phyloP scores from a whole-genome alignment of 2,113 vertebrate species.

The Caretta caretta region DNA sequence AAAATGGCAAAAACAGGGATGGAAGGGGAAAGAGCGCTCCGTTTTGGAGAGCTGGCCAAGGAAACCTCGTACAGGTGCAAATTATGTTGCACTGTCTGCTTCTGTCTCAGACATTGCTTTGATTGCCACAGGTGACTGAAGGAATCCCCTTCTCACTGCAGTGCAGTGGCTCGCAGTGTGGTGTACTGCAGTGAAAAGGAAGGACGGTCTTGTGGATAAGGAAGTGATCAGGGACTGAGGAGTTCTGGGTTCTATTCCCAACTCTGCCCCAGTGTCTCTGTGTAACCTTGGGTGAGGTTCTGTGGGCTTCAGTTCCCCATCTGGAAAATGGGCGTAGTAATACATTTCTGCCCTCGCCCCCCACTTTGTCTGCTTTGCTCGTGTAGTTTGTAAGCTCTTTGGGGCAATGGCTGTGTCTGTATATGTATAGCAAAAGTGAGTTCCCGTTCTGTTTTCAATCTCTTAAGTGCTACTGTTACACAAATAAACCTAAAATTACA shows the following conservation, averaged over 20 bases:
- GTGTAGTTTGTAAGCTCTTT: neutral
- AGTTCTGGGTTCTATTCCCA: neutral
- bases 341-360: neutral
- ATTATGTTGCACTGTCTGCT: neutral
- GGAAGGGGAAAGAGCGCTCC: neutral
- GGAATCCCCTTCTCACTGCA: neutral
- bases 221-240: neutral
- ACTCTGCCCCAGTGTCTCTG: neutral
- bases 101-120: neutral
- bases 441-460: neutral
- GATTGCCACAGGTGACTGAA: neutral
- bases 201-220: neutral
- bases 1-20: neutral
- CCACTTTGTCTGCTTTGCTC: neutral
- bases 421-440: neutral
- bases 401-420: neutral
- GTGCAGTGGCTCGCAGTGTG: accelerated
- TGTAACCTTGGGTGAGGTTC: neutral
- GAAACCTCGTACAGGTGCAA: neutral
- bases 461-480: neutral
- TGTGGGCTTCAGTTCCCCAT: neutral
- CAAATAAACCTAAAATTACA: neutral
- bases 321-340: neutral
- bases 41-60: neutral
- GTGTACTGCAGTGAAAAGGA: neutral